Base-by-base conservation (phyloP, 1,140 invertebrate species). In the Heliothis virescens region DNA sequence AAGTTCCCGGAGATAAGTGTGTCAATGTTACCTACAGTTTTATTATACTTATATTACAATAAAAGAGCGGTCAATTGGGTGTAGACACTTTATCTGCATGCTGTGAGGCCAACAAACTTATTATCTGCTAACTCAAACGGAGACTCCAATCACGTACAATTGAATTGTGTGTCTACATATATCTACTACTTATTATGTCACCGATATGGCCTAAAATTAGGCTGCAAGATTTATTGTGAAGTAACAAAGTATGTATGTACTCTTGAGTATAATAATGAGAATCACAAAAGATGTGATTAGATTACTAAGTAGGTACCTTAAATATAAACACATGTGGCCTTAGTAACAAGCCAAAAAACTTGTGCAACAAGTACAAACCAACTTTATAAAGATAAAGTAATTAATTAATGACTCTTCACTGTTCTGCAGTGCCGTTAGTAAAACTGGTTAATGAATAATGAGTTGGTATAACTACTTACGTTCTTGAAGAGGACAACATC, bases 401-500 rank as follows among this genome's bases (percentile, higher is more conserved):
- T 41, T 12, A 59, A 59, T 59, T 26, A n/a, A 53, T 53, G 5
- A 41, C 3, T 41, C 9, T 41, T 41, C 1, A 7, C 34, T 41
- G 34, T 34, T 34, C 5, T 9, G 34, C 34, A 41, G 34, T 41
- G 34, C 9, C 1, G 9, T 41, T 41, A 57, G 9, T 9, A 9
- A 57, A 10, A 18, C 2, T 9, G 16, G 16, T 47, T 12, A 48
- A 11, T 48, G 18, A 47, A 2, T 18, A 9, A 34, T 21, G 81
- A 81, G 26, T n/a, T 72, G 16, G 4, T 7, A 7, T 0, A 7
- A 41, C 5, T 50, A 93, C 89, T 95, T 95, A 98, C 98, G 96
- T 98, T 98, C 95, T 99, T 99, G 95, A 98, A 98, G 1, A 99
- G 95, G 82, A 98, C 94, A 88, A 99, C 95, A 90, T 96, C 96